Evolutionary conservation across 2,797 vertebrate genomes (phyloP).

Genomic region (Arnoldichthys spilopterus): DNA sequence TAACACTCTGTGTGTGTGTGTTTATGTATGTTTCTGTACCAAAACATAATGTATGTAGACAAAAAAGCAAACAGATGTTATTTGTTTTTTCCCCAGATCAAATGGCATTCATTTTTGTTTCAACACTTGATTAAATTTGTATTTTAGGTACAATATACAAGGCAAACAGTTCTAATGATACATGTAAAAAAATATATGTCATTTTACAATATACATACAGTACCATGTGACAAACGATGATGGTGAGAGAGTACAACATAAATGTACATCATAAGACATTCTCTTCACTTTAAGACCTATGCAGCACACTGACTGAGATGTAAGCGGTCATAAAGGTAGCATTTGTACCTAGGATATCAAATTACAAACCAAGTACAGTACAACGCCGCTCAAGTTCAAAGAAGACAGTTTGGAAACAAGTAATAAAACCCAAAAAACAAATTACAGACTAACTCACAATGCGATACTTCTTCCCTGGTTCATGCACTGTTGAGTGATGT

Average conservation of each 20-base stretch:
- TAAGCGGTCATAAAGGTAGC: constrained; percentile 62
- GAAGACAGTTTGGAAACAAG: constrained; percentile 65
- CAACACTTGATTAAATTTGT: constrained; percentile 69
- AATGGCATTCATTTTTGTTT: constrained; percentile 68
- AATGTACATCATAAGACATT: constrained; percentile 70
- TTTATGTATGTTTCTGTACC: background rate
- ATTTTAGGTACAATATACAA: constrained; percentile 77
- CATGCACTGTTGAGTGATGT: constrained; percentile 74
- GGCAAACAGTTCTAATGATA: constrained; percentile 78
- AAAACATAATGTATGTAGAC: background rate
- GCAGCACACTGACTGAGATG: constrained; percentile 60
- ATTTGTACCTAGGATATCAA: constrained; percentile 60
- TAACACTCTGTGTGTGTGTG: background rate
- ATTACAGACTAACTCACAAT: constrained; percentile 61
- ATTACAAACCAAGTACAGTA: constrained; percentile 62
- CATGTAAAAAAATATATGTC: constrained; percentile 84
- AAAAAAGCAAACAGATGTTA: constrained; percentile 14
- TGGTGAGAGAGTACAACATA: constrained; percentile 58
- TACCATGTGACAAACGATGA: constrained; percentile 73
- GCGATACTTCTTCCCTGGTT: constrained; percentile 57
- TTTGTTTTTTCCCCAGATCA: constrained; percentile 35
- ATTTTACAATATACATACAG: constrained; percentile 80
- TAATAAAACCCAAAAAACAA: constrained; percentile 61
- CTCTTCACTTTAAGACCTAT: constrained; percentile 64
- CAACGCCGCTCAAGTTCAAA: constrained; percentile 54